These are phyloP conservation scores for Chloroceryle amazona DNA, from an alignment of 2,797 vertebrate species.

Conservation along the genomic window DNA sequence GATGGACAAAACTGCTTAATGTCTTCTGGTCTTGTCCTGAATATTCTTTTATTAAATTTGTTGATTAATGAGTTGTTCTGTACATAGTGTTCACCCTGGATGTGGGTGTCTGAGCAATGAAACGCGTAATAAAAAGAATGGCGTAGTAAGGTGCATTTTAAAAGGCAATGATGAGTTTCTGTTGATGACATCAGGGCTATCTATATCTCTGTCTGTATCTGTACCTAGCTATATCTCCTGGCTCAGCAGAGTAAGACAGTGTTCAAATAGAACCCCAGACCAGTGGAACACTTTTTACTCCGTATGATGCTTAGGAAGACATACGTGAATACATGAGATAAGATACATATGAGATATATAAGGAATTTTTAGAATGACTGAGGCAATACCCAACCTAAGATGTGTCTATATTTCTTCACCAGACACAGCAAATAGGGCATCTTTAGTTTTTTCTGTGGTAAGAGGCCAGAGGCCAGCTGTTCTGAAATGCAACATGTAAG, in stretches of 20 bases:
- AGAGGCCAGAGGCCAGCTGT: not conserved
- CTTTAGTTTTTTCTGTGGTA: not conserved
- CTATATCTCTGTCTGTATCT: accelerated
- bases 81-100: not conserved
- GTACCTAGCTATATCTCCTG: accelerated
- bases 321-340: no score
- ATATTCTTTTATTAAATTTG: not conserved
- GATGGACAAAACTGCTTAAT: not conserved
- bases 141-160: not conserved
- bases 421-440: not conserved
- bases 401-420: not conserved
- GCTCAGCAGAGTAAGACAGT: not conserved
- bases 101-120: not conserved
- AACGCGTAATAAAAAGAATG: not conserved
- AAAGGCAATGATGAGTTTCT: not conserved
- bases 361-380: not conserved
- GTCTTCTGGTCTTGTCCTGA: not conserved
- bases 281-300: not conserved
- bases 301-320: not conserved
- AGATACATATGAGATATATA: no score
- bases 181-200: not conserved
- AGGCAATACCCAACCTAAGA: not conserved
- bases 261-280: not conserved
- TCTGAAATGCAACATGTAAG: not conserved
- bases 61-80: conserved; percentile 11